A percentile compares a stretch with the other conserved stretches of the same genome.
These are phyloP conservation scores for Gopherus evgoodei DNA, from an alignment of 2,113 vertebrate species.

Conservation along the genomic window DNA sequence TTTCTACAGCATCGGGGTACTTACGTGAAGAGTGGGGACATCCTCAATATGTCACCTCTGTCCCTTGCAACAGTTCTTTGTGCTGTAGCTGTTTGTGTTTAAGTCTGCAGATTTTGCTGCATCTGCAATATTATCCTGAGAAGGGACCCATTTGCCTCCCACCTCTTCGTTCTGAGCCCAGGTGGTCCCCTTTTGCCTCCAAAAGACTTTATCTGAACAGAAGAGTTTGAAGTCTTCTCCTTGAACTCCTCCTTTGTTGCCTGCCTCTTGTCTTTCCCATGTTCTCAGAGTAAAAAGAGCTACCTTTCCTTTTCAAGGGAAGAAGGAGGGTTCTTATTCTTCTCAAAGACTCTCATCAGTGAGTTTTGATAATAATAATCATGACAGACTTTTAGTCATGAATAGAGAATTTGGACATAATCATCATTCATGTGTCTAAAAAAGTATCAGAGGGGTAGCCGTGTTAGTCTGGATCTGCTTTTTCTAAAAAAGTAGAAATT, in stretches of 20 bases:
- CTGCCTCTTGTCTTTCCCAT: not conserved
- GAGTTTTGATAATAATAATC: not conserved
- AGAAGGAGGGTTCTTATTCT: not conserved
- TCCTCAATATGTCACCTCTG: not conserved
- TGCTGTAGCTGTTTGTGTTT: not conserved
- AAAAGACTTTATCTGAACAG: not conserved
- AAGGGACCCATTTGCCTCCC: accelerated
- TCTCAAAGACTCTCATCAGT: not conserved
- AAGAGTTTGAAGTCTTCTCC: not conserved
- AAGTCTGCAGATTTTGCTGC: not conserved
- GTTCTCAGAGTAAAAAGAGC: not conserved
- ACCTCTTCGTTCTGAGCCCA: not conserved
- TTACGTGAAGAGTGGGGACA: not conserved
- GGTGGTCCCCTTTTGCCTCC: accelerated
- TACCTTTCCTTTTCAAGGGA: not conserved
- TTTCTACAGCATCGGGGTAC: accelerated
- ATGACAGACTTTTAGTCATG: not conserved
- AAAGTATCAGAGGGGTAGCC: not conserved
- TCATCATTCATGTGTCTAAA: not conserved
- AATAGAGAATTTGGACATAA: not conserved
- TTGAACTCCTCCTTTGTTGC: not conserved
- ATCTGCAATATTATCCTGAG: not conserved
- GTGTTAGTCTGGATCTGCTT: too few species aligned
- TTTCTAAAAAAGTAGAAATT: not conserved
- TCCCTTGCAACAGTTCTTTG: not conserved